Evolutionary conservation across 2,797 vertebrate species (phyloP).

Genomic region (Anabacerthia variegaticeps): DNA sequence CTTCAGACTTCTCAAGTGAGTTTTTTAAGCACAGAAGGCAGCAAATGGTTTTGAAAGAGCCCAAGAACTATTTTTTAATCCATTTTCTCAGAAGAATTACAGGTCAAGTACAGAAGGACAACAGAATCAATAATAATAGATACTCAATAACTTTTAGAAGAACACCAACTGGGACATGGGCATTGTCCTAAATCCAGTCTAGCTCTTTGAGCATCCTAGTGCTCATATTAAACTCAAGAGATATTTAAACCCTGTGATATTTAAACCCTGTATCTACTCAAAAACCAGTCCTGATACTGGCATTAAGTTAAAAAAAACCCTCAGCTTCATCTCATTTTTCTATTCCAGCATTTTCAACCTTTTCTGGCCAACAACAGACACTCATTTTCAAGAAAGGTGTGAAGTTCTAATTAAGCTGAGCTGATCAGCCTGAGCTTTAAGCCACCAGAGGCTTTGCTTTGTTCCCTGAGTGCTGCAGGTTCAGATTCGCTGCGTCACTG

Average conservation of each 20-base stretch:
- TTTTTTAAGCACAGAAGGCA: not conserved
- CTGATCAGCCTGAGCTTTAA: not conserved
- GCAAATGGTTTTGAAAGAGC: not conserved
- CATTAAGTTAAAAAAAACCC: not conserved
- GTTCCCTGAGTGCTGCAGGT: not conserved
- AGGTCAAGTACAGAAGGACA: not conserved
- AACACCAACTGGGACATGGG: not conserved
- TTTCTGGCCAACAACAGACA: not conserved
- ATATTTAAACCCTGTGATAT: not conserved
- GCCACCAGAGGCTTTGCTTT: not conserved
- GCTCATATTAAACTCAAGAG: not conserved
- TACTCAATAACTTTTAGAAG: not conserved
- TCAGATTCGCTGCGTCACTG: not conserved
- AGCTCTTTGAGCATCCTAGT: not conserved
- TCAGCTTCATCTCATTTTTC: not conserved
- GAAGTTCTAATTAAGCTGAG: constrained; percentile 9
- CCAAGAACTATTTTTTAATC: not conserved
- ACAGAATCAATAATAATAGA: not conserved
- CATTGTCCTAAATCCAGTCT: not conserved
- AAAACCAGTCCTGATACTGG: not conserved
- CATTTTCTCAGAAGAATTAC: not conserved
- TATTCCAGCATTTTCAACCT: not conserved
- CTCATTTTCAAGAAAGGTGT: not conserved
- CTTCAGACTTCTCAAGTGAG: not conserved
- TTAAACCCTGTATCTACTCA: not conserved